Base-by-base conservation (phyloP, 2,113 vertebrate genomes). In the Tupaia tana region DNA sequence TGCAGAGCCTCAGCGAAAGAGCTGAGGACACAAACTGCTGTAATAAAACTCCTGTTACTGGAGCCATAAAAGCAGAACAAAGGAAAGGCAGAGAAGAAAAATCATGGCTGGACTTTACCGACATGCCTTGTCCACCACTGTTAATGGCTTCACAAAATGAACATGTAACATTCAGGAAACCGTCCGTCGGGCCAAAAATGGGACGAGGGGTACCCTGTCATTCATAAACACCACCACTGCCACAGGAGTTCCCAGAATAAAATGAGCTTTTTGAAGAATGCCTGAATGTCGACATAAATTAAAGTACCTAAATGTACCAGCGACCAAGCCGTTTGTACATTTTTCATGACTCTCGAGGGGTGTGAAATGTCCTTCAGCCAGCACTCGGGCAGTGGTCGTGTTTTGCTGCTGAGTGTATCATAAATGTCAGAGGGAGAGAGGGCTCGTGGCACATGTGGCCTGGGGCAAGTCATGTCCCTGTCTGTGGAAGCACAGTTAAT, bases 1-100 rank as follows among this genome's bases (percentile, higher is more conserved):
- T 97, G 97, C 97, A 98, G 95, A 96, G 93, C 84, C 96, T 96
- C 96, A 96, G 97, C 96, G 97, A 96, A 97, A 98, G 97, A 97
- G 96, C 97, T 88, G 95, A 97, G 95, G 95, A 96, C 83, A 98
- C 96, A 97, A 96, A 97, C 86, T 90, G 97, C 94, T 90, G 85
- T 91, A 96, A 95, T 96, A 96, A 97, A 98, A 96, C 91, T 93
- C 94, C 96, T 81, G 94, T 96, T 91, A 73, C 92, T 82, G 83
- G 71, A 96, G 89, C 94, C 90, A 73, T 96, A 95, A 95, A 96
- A 95, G 87, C 86, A 95, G 97, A 97, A 98, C 97, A 98, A 98
- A 98, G 96, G 94, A 93, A 95, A 90, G 71, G 92, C 95, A 81
- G 88, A 90, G 88, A 95, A 90, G 93, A 83, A 91, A 94, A 95